Evolutionary conservation across 2,797 vertebrate species (phyloP).

Genomic region (Acanthiza pusilla): DNA sequence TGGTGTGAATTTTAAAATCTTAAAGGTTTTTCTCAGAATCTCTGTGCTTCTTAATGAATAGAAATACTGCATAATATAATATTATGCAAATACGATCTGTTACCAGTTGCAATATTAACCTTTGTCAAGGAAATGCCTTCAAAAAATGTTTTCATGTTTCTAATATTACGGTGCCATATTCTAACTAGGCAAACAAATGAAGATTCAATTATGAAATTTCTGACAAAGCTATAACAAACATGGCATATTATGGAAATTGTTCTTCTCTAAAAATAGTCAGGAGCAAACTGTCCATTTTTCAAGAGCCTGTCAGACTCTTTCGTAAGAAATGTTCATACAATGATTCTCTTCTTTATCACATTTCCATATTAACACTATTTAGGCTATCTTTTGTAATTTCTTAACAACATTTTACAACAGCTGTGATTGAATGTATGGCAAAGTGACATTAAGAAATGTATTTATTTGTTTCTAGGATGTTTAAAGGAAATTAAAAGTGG

Average conservation of each 20-base stretch:
- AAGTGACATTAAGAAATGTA: neutral
- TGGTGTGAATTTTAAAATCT: neutral
- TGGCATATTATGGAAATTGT: neutral
- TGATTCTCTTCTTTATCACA: neutral
- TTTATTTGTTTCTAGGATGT: neutral
- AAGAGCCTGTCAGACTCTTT: neutral
- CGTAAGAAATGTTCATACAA: neutral
- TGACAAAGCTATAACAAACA: constrained; percentile 41
- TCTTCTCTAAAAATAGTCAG: neutral
- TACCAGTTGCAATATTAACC: neutral
- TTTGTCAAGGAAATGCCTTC: neutral
- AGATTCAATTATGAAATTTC: constrained; percentile 33
- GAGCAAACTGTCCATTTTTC: neutral
- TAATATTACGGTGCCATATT: neutral
- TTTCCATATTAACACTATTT: neutral
- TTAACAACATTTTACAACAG: neutral
- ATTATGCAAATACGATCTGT: too few relatives aligned
- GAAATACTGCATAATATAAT: too few relatives aligned
- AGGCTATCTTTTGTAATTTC: neutral
- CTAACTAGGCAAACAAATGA: constrained; percentile 38
- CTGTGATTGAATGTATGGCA: neutral
- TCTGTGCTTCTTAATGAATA: neutral
- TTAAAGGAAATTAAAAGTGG: neutral
- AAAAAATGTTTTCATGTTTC: neutral
- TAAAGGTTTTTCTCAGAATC: neutral